These are phyloP conservation scores for Lates japonicus DNA, from an alignment of 2,797 vertebrate species.

Conservation along the genomic window DNA sequence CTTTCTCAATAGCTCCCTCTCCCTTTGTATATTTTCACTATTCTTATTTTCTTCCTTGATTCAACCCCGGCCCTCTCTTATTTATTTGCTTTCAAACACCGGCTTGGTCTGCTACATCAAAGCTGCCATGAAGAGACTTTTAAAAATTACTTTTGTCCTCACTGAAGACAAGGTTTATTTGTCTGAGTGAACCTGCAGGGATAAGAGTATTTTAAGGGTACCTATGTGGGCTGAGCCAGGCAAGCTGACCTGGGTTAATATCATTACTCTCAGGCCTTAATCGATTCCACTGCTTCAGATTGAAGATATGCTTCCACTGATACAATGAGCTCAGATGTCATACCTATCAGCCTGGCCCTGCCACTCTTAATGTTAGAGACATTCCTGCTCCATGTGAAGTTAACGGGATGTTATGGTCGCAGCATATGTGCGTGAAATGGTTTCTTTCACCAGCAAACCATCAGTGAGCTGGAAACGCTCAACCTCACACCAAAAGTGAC, in stretches of 20 bases:
- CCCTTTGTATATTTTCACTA: constrained; percentile 87
- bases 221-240: constrained; percentile 76
- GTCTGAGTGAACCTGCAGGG: constrained; percentile 77
- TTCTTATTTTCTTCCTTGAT: constrained; percentile 84
- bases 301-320: constrained; percentile 75
- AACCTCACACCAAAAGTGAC: constrained; percentile 34
- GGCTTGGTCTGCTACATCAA: constrained; percentile 62
- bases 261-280: constrained; percentile 80
- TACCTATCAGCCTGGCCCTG: constrained; percentile 68
- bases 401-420: constrained; percentile 73
- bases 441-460: constrained; percentile 57
- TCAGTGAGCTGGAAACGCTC: constrained; percentile 39
- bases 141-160: constrained; percentile 82
- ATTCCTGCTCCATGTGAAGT: constrained; percentile 72
- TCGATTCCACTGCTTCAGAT: constrained; percentile 80
- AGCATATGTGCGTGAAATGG: constrained; percentile 64
- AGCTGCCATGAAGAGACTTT: constrained; percentile 77
- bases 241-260: constrained; percentile 77
- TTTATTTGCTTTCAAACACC: constrained; percentile 89
- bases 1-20: constrained; percentile 83
- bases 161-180: constrained; percentile 85
- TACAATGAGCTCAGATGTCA: constrained; percentile 78
- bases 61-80: constrained; percentile 75
- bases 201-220: constrained; percentile 72
- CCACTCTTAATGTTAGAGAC: constrained; percentile 76